Conservation (phyloP, 2,888 invertebrate genomes). For the Morpho helenor region DNA sequence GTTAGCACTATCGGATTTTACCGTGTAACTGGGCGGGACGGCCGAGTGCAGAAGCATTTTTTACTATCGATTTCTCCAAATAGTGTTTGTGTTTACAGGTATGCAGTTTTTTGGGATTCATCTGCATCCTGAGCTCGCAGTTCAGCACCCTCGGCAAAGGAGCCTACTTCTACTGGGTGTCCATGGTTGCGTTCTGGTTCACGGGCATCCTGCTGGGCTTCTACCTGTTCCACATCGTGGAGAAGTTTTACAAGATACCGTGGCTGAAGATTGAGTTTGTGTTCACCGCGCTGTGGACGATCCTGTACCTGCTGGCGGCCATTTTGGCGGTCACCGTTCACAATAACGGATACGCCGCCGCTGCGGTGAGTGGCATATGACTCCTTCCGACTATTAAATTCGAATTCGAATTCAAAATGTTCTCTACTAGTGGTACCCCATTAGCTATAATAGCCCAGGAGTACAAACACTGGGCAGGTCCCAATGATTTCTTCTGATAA, state of each 20-base stretch:
- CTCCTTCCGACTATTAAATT: too few species aligned
- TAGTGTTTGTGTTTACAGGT: constrained; percentile 56
- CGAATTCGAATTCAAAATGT: too few species aligned
- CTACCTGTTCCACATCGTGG: constrained; percentile 92
- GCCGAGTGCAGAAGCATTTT: too few species aligned
- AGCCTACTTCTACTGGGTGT: constrained; percentile 87
- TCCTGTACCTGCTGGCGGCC: constrained; percentile 87
- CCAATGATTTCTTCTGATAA: too few species aligned
- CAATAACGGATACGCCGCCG: constrained; percentile 82
- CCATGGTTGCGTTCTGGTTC: constrained; percentile 92
- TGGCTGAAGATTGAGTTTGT: constrained; percentile 91
- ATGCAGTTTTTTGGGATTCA: constrained; percentile 87
- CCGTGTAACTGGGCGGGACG: too few species aligned
- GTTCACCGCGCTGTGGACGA: constrained; percentile 86
- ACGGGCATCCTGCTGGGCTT: constrained; percentile 87
- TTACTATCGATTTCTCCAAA: too few species aligned
- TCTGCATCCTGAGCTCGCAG: constrained; percentile 84
- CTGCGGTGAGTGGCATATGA: constrained; percentile 81
- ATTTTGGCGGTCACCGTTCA: constrained; percentile 82
- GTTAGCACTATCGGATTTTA: too few species aligned
- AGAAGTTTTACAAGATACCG: constrained; percentile 90
- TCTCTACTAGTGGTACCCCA: neutral
- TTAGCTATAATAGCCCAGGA: too few species aligned
- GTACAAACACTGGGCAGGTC: too few species aligned
- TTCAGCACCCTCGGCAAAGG: constrained; percentile 78